phyloP scores from a whole-genome alignment of 2,888 invertebrate species.

The Apoderus coryli region DNA sequence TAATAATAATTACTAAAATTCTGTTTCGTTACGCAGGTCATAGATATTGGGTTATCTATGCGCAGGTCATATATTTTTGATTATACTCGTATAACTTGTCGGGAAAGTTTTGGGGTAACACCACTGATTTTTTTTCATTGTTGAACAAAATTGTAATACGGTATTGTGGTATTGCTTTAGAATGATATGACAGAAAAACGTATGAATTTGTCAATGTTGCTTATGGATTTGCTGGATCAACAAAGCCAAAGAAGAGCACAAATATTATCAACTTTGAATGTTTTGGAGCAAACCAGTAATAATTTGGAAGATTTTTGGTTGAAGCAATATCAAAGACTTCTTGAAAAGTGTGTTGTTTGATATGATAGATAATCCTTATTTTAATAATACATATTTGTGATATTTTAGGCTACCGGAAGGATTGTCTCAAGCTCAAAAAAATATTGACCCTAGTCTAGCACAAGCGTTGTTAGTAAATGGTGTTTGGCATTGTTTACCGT shows the following conservation, averaged over 20 bases:
- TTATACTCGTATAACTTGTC: no score
- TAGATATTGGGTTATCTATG: no score
- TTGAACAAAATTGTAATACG: no score
- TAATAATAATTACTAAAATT: no score
- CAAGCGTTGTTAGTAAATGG: slow-evolving; percentile 56
- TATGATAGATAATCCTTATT: slow-evolving; percentile 8
- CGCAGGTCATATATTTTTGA: no score
- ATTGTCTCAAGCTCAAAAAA: slow-evolving; percentile 43
- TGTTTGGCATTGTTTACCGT: slow-evolving; percentile 62
- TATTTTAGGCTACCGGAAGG: slow-evolving; percentile 40
- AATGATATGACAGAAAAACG: slow-evolving; percentile 55
- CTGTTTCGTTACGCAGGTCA: no score
- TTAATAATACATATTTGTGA: slow-evolving; percentile 4
- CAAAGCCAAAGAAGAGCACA: slow-evolving; percentile 50
- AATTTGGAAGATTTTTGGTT: slow-evolving; percentile 53
- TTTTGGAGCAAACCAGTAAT: slow-evolving; percentile 42
- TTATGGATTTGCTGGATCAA: slow-evolving; percentile 54
- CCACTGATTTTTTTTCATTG: not conserved
- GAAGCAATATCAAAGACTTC: slow-evolving; percentile 66
- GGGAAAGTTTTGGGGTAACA: no score
- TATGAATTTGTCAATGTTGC: slow-evolving; percentile 46
- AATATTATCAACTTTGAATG: slow-evolving; percentile 49
- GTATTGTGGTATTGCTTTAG: slow-evolving; percentile 30
- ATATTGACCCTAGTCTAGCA: slow-evolving; percentile 50
- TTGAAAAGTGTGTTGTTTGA: no score